Conservation (phyloP, 1,140 invertebrate genomes). For the Drosophila parvula region DNA sequence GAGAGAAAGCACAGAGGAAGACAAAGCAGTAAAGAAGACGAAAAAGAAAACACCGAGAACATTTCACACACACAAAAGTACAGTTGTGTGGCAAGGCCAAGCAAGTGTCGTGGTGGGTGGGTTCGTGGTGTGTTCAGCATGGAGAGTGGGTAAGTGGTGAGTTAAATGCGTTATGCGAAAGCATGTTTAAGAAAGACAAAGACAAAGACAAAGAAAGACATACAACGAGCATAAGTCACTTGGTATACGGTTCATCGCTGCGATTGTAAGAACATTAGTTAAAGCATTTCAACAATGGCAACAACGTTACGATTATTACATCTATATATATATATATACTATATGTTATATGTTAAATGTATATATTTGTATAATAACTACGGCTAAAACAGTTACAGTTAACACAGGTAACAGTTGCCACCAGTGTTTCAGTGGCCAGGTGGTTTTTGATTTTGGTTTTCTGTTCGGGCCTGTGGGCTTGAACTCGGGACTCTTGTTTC, state of each 20-base stretch:
- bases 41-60: neutral
- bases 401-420: constrained; percentile 15
- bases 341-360: neutral
- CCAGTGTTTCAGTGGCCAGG: constrained; percentile 13
- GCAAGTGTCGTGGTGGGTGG: constrained; percentile 18
- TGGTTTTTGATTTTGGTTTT: constrained; percentile 1
- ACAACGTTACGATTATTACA: constrained; percentile 3
- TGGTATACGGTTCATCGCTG: constrained; percentile 49
- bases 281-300: constrained; percentile 39
- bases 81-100: constrained; percentile 12
- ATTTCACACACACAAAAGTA: constrained; percentile 6
- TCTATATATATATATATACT: neutral
- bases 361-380: neutral
- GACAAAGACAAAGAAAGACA: constrained; percentile 74
- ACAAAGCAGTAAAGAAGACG: constrained; percentile 10
- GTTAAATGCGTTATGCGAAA: constrained; percentile 74
- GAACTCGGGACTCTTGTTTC: constrained; percentile 16
- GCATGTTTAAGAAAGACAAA: constrained; percentile 74
- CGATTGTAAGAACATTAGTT: constrained; percentile 33
- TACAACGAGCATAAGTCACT: constrained; percentile 83
- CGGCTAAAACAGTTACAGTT: constrained; percentile 3
- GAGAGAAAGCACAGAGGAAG: constrained; percentile 12
- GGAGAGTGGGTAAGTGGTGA: constrained; percentile 28
- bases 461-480: constrained; percentile 13
- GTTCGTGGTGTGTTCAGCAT: constrained; percentile 2